Conservation (phyloP, 1,140 invertebrate genomes). For the Mactra quadrangularis region DNA sequence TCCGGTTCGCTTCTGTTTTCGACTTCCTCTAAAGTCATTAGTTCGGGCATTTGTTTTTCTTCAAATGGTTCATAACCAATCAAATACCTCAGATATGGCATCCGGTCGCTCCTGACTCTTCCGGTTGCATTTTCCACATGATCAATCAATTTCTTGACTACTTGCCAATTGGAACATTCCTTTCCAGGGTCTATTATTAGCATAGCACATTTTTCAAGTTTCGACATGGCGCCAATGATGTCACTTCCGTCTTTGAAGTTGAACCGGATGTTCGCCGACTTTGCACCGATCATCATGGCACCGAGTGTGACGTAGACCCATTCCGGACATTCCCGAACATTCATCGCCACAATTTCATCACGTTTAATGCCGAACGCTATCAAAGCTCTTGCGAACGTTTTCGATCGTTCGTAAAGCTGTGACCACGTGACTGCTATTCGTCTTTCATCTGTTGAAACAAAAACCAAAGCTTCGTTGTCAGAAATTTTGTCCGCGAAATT, state of each 20-base stretch:
- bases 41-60: neutral
- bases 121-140: neutral
- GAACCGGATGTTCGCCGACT: neutral
- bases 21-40: neutral
- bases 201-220: neutral
- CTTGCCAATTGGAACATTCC: constrained; percentile 12
- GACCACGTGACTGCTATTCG: neutral
- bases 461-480: neutral
- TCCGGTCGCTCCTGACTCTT: neutral
- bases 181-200: constrained; percentile 32
- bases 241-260: constrained; percentile 37
- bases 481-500: neutral
- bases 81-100: constrained; percentile 4
- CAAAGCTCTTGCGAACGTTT: neutral
- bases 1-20: neutral
- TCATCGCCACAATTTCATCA: neutral
- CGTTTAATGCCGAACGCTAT: neutral
- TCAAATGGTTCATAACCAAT: neutral
- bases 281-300: constrained; percentile 28
- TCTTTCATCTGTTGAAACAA: neutral
- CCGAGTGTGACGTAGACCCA: constrained; percentile 33
- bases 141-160: constrained; percentile 6
- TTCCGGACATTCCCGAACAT: constrained; percentile 10
- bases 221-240: neutral
- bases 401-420: neutral